Evolutionary conservation across 2,797 vertebrate genomes (phyloP), one percentile per base, ranked within the genome.

Genomic region (Arrhamphus sclerolepis): DNA sequence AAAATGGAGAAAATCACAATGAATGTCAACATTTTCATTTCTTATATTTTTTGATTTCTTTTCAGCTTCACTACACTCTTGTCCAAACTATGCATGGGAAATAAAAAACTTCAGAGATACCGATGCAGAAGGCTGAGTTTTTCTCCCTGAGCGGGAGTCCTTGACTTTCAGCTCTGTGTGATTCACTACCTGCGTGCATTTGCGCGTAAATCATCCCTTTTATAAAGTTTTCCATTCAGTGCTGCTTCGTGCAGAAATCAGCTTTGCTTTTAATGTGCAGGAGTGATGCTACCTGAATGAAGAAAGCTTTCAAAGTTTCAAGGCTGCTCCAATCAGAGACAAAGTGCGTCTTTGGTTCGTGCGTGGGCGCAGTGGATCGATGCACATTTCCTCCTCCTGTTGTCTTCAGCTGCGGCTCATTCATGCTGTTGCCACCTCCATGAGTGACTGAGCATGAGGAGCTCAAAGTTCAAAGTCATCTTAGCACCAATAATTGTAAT

Each of bases 31-130:
- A 72, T 56, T 73, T 86, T 75, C 76, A 50, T 87, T 81, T 79
- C 51, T 71, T n/a, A n/a, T n/a, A 52, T 76, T 43, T 51, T 81
- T 77, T 52, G 5, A 62, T 42, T 81, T 67, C 24, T 67, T 75
- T 86, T 87, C 81, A 79, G 84, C 87, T 92, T 80, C 92, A 93
- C 92, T 93, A 93, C 90, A 92, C 89, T 92, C 87, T 87, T 92
- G 91, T 93, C 90, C 92, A 93, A 94, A 92, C 93, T 94, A 94
- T 94, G 93, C 93, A 94, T 94, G 92, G 90, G 85, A 93, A 94
- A 92, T 86, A 80, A 89, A 92, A 92, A 81, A 75, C 84, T 92
- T 89, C 89, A 91, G 88, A 91, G 90, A 93, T 89, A 90, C 85
- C 85, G 89, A 82, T 42, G n/a, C 57, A 29, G 49, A 58, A 41